Base-by-base conservation (phyloP, 2,113 vertebrate genomes). In the Eurystomus gularis region DNA sequence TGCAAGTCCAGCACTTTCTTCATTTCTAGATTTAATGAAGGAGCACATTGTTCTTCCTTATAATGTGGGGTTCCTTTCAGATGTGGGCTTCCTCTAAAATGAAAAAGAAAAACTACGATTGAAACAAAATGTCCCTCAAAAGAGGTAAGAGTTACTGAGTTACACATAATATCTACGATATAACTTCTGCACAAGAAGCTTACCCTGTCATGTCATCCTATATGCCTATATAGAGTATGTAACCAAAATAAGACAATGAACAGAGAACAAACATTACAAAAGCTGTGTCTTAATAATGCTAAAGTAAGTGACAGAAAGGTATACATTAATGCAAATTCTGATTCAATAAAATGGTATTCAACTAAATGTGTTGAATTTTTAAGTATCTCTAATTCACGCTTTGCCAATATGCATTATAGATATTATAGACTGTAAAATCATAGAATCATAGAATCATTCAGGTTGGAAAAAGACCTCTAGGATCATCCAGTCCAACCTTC, bases 31-130 rank as follows among this genome's bases (percentile, higher is more conserved):
- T 98, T 98, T 94, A 99, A 98, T 9, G 98, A 99, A 10, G 99
- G 99, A 94, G 99, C 99, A 94, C 99, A 99, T 37, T 99, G 99
- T 93, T 99, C 99, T 97, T 99, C 99, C 91, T 99, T 99, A 87
- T 99, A 99, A 91, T 99, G 99, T 6, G 98, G 98, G 48, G 98
- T 98, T 88, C 99, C 98, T 95, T 99, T 99, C 75, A 99, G 96
- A 94, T 99, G 99, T 35, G 98, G 97, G 90, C 98, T 99, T 96
- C 99, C 99, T 98, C 99, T 99, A 97, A 77, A 94, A 93, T 57
- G 83, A 85, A 91, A 88, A 17, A 87, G 82, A 66, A 94, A 62
- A 69, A 83, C 3, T 64, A 25, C 12, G 86, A 23, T 3, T 84
- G 55, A 76, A 93, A 71, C 21, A 72, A 40, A 17, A 6, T 44